Percentiles rank a stretch among this genome's conserved stretches.
These are phyloP conservation scores for Poecilia wingei DNA, from an alignment of 2,797 vertebrate species.

Conservation along the genomic window DNA sequence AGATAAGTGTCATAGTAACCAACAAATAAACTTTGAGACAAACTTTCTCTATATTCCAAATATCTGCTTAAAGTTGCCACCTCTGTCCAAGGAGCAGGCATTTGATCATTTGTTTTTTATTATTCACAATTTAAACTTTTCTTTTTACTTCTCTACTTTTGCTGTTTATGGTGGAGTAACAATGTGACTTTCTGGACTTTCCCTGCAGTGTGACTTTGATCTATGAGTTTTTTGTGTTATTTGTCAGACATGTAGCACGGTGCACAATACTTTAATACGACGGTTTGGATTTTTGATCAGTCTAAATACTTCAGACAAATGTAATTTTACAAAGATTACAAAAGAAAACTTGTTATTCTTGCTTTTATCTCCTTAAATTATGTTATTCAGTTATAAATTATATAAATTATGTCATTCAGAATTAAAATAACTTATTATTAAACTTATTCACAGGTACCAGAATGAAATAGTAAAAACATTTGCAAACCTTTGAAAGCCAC, in stretches of 20 bases:
- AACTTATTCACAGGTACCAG: neutral
- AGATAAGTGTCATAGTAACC: neutral
- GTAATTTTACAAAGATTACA: neutral
- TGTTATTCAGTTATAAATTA: neutral
- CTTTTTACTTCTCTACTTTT: neutral
- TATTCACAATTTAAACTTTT: neutral
- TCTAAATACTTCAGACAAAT: neutral
- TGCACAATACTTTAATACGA: neutral
- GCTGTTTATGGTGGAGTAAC: neutral
- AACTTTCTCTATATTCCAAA: neutral
- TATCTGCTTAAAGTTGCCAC: neutral
- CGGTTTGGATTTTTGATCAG: neutral
- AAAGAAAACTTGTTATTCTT: neutral
- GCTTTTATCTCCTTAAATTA: neutral
- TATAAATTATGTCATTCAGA: neutral
- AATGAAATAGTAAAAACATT: neutral
- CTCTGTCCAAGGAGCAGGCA: neutral
- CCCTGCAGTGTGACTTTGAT: neutral
- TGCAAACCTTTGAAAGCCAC: too few species aligned
- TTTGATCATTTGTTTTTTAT: neutral
- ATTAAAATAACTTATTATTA: neutral
- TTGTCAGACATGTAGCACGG: neutral
- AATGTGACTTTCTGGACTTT: neutral
- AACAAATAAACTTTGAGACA: neutral
- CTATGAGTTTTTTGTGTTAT: neutral